Evolutionary conservation across 2,113 vertebrate species (phyloP).

Genomic region (Aptenodytes forsteri): DNA sequence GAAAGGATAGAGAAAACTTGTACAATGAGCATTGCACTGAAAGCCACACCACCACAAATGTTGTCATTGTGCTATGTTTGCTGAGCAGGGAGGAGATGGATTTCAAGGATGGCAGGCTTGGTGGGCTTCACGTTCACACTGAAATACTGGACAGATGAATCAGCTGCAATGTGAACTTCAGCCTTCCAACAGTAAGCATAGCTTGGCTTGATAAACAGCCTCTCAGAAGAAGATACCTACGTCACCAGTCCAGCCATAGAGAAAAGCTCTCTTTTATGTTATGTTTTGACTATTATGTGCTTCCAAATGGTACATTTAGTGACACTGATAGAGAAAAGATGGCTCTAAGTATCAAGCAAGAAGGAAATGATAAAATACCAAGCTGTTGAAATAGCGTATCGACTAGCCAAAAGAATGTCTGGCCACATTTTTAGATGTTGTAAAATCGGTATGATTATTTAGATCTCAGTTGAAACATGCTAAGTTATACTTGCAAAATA

Average conservation of each 20-base stretch:
- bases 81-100: constrained; percentile 4
- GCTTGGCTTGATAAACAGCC: constrained; percentile 30
- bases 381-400: constrained; percentile 20
- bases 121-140: neutral
- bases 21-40: neutral
- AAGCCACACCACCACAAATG: neutral
- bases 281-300: constrained; percentile 38
- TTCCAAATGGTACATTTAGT: constrained; percentile 39
- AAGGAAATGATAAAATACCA: constrained; percentile 51
- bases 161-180: neutral
- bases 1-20: neutral
- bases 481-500: constrained; percentile 33
- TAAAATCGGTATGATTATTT: constrained; percentile 36
- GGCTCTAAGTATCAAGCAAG: constrained; percentile 30
- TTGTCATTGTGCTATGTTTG: neutral
- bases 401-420: constrained; percentile 40
- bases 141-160: neutral
- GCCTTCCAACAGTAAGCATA: neutral
- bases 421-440: constrained; percentile 34
- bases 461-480: constrained; percentile 8
- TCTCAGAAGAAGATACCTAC: neutral
- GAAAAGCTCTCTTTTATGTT: constrained; percentile 45
- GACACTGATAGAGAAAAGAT: constrained; percentile 51
- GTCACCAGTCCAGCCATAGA: neutral
- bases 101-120: neutral